phyloP scores from a whole-genome alignment of 2,797 vertebrate genomes.

The Semaprochilodus insignis region DNA sequence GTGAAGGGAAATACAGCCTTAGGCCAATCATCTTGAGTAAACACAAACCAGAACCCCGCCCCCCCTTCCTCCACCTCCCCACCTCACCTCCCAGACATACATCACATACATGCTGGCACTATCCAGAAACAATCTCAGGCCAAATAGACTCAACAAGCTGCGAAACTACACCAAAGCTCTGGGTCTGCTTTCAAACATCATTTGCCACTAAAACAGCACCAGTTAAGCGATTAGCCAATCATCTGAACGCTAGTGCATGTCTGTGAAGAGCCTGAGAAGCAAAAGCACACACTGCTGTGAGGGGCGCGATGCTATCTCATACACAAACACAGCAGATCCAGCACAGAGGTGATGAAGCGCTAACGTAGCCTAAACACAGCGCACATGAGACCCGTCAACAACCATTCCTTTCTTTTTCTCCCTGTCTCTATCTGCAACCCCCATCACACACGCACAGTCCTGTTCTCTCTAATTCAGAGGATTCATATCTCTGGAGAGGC shows the following conservation, averaged over 20 bases:
- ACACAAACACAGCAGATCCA: neutral
- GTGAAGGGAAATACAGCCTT: constrained; percentile 34
- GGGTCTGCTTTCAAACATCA: neutral
- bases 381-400: constrained; percentile 9
- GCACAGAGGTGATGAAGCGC: constrained; percentile 1
- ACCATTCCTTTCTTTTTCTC: neutral
- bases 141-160: neutral
- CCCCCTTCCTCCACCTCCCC: neutral
- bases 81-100: neutral
- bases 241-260: too few relatives aligned
- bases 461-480: neutral
- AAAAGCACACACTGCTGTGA: constrained; percentile 1
- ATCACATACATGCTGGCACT: neutral
- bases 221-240: neutral
- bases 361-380: constrained; percentile 32
- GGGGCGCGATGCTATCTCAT: constrained; percentile 4
- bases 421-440: neutral
- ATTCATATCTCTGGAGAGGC: neutral
- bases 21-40: constrained; percentile 25
- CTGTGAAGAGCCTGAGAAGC: neutral
- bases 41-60: constrained; percentile 19
- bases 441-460: neutral
- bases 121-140: neutral
- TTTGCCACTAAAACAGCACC: neutral
- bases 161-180: neutral